Conservation (phyloP, 2,113 vertebrate species). For the Calyptommatus sinebrachiatus region DNA sequence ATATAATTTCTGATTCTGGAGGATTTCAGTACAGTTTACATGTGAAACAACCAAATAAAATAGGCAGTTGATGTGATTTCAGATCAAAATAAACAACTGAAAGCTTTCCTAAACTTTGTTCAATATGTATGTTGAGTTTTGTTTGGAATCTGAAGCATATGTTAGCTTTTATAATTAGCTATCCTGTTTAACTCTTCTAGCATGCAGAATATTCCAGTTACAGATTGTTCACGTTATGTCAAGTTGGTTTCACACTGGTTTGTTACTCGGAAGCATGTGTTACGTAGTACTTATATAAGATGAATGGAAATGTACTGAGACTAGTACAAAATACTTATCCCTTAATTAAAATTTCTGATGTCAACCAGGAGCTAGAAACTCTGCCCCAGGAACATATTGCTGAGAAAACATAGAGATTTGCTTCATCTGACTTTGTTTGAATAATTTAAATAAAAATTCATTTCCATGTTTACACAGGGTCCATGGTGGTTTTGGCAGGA, state of each 20-base stretch:
- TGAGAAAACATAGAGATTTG: too few species aligned
- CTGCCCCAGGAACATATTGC: too few species aligned
- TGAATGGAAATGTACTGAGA: not conserved
- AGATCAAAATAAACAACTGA: not conserved
- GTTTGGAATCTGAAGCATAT: not conserved
- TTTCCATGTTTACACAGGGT: conserved; percentile 76
- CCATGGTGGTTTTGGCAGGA: conserved; percentile 86
- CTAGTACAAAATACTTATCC: not conserved
- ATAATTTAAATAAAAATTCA: not conserved
- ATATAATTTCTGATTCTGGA: not conserved
- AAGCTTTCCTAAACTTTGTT: not conserved
- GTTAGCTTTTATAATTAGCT: not conserved
- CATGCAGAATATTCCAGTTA: not conserved
- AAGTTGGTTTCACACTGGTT: not conserved
- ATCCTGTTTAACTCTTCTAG: not conserved
- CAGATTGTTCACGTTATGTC: not conserved
- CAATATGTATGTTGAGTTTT: not conserved
- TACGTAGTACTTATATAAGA: not conserved
- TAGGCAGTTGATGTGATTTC: not conserved
- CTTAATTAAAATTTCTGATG: not conserved
- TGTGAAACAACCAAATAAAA: not conserved
- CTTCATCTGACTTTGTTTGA: not conserved
- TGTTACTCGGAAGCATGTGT: not conserved
- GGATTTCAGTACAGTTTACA: not conserved
- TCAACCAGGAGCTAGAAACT: not conserved